These are phyloP conservation scores for Tetrao urogallus DNA, from an alignment of 2,113 vertebrate species.

Conservation along the genomic window DNA sequence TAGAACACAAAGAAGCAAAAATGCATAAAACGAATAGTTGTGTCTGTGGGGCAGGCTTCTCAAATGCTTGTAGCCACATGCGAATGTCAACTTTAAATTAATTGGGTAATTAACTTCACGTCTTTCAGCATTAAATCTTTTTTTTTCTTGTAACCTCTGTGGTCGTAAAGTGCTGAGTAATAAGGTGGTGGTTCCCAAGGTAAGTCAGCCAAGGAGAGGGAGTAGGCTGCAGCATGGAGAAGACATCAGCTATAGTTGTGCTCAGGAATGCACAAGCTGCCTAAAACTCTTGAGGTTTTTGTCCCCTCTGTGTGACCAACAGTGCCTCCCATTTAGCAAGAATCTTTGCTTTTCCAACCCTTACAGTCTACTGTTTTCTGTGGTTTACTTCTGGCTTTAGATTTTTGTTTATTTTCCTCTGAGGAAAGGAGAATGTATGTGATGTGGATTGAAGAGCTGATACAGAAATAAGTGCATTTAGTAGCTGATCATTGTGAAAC, in stretches of 20 bases:
- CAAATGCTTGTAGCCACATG: neutral
- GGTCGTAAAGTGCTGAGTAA: neutral
- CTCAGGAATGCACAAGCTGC: neutral
- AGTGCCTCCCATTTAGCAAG: neutral
- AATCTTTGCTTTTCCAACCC: neutral
- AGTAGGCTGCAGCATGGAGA: neutral
- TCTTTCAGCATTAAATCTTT: neutral
- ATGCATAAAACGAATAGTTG: neutral
- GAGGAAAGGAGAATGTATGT: neutral
- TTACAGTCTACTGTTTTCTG: neutral
- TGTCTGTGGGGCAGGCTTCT: neutral
- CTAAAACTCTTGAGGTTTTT: neutral
- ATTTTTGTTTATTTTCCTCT: neutral
- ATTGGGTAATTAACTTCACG: neutral
- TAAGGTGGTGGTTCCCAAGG: neutral
- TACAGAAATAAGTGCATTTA: neutral
- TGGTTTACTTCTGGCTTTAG: neutral
- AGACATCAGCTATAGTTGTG: neutral
- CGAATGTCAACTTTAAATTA: neutral
- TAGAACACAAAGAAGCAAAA: neutral
- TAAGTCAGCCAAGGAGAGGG: neutral
- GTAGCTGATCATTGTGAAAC: neutral
- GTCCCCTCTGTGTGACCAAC: neutral
- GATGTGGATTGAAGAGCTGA: neutral
- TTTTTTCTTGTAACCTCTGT: neutral